These are phyloP conservation scores for Mellilla xanthometata DNA, from an alignment of 2,888 invertebrate species.

Conservation along the genomic window DNA sequence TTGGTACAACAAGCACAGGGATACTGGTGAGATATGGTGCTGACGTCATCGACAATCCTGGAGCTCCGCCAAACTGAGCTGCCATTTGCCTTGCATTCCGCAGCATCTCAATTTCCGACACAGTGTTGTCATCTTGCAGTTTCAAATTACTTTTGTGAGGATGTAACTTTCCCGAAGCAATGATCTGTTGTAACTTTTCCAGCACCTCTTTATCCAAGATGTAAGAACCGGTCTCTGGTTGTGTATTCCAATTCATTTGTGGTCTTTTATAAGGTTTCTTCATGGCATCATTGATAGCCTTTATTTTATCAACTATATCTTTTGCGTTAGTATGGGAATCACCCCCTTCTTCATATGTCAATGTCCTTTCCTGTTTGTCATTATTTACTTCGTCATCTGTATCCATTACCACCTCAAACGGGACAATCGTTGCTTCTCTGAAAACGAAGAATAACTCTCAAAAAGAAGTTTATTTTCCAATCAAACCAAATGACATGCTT, in stretches of 20 bases:
- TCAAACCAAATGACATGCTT: neutral
- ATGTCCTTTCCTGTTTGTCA: slow-evolving; percentile 45
- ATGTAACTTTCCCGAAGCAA: slow-evolving; percentile 59
- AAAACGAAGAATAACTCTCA: slow-evolving; percentile 36
- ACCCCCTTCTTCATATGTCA: slow-evolving; percentile 44
- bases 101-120: slow-evolving; percentile 35
- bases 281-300: slow-evolving; percentile 73
- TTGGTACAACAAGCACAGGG: slow-evolving; percentile 58
- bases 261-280: slow-evolving; percentile 56
- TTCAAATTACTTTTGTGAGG: slow-evolving; percentile 35
- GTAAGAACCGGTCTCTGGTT: slow-evolving; percentile 48
- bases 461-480: neutral
- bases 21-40: slow-evolving; percentile 57
- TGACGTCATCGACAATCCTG: slow-evolving; percentile 32
- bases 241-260: slow-evolving; percentile 50
- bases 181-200: slow-evolving; percentile 64
- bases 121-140: slow-evolving; percentile 40
- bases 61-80: slow-evolving; percentile 30
- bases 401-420: slow-evolving; percentile 28
- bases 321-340: slow-evolving; percentile 44
- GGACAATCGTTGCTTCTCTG: slow-evolving; percentile 41
- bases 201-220: slow-evolving; percentile 60
- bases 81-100: slow-evolving; percentile 43
- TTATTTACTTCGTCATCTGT: slow-evolving; percentile 24
- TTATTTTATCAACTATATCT: slow-evolving; percentile 81